Conservation (phyloP, 2,888 invertebrate species). For the Drosophila multiciliata region DNA sequence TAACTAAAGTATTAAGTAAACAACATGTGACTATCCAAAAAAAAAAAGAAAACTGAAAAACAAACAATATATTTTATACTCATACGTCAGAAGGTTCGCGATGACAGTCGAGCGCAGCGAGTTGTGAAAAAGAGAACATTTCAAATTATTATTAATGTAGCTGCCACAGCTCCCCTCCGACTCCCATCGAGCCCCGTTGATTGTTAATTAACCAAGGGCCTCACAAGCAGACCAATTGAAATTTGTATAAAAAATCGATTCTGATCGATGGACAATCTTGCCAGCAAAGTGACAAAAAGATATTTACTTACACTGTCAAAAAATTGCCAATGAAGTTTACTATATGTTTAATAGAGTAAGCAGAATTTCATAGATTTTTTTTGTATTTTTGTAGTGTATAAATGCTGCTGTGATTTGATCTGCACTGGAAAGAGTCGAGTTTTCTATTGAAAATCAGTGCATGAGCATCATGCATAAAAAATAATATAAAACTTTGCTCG, state of each 20-base stretch:
- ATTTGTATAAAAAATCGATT: constrained; percentile 53
- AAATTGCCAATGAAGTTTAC: background rate
- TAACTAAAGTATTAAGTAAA: constrained; percentile 24
- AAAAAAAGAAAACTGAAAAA: background rate
- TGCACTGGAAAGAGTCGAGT: constrained; percentile 46
- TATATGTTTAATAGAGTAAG: background rate
- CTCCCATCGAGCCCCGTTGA: background rate
- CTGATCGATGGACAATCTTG: constrained; percentile 32
- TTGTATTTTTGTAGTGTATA: background rate
- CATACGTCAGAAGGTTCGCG: constrained; percentile 15
- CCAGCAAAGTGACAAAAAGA: background rate
- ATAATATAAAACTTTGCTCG: constrained; percentile 1
- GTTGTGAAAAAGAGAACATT: constrained; percentile 10
- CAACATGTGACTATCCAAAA: constrained; percentile 38
- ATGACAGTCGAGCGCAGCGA: constrained; percentile 24
- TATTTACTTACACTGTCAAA: background rate
- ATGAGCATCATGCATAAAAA: constrained; percentile 15
- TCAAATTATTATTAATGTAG: constrained; percentile 15
- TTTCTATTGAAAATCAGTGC: constrained; percentile 34
- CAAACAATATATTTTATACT: background rate
- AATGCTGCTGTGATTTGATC: constrained; percentile 39
- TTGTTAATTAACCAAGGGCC: constrained; percentile 31
- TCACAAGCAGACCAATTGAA: constrained; percentile 65
- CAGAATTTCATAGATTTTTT: background rate
- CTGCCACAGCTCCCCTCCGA: background rate